Evolutionary conservation across 2,888 invertebrate species (phyloP), one percentile per base, ranked within the genome.

Genomic region (Phortica okadai): DNA sequence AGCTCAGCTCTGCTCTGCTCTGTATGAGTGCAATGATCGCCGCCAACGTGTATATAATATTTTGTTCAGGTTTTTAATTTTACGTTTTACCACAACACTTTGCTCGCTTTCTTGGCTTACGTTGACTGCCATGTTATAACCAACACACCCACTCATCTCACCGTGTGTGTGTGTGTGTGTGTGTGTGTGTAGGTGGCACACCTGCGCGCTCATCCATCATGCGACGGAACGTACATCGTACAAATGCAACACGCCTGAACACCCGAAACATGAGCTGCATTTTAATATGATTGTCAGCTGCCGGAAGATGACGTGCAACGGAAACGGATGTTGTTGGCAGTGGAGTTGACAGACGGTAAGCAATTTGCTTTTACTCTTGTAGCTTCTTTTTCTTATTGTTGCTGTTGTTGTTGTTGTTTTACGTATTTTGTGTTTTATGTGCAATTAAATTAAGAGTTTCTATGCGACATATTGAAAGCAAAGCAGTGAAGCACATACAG

Each of bases 221-320:
- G 16, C 56, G n/a, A 16, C n/a, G 56, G 8, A 6, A 16, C 7
- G 56, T 16, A 56, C 56, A 56, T 14, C 56, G n/a, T 11, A 16
- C 56, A 14, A 2, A 33, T 56, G 56, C 56, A 16, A 62, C 10
- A 62, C 16, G 21, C 25, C 62, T 62, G 21, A 44, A 74, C 73
- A 14, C 62, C 44, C 45, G 25, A 56, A 66, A 64, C 77, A 79
- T 76, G 82, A 81, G 80, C 54, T 16, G 50, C 77, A 85, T 85
- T 85, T 87, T 85, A 85, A 85, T 86, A 84, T 83, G 81, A 88
- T 88, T 88, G 88, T 80, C 82, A 69, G 79, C 79, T 78, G 80
- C 77, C 85, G 88, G 85, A 88, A 87, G 88, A 82, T 81, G 79
- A 79, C 83, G 77, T 62, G 80, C 76, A 59, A 74, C 82, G 88